Percentiles rank a stretch among this genome's conserved stretches.
Evolutionary conservation across 2,113 vertebrate genomes (phyloP).

Genomic region (Ariopsis seemanni): DNA sequence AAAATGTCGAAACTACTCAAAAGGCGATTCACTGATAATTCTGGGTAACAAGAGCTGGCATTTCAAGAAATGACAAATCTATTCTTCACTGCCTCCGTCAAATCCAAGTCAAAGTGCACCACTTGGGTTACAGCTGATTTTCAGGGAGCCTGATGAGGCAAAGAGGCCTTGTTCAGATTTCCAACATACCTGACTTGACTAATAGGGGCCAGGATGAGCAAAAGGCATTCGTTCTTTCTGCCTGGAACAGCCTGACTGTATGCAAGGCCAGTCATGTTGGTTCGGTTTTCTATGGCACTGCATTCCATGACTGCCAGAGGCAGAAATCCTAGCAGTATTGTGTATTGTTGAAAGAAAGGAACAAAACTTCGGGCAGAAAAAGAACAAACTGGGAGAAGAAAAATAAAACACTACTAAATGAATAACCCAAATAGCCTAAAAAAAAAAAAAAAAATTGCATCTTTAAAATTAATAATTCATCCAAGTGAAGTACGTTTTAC

Average conservation of each 20-base stretch:
- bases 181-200: conserved; percentile 48
- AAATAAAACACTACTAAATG: neutral
- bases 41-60: conserved; percentile 39
- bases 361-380: neutral
- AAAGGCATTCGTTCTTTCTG: conserved; percentile 43
- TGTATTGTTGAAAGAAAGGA: conserved; percentile 20
- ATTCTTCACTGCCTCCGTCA: conserved; percentile 29
- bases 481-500: conserved; percentile 3
- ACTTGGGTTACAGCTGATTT: conserved; percentile 48
- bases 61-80: conserved; percentile 53
- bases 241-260: conserved; percentile 45
- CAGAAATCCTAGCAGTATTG: conserved; percentile 56
- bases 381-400: neutral
- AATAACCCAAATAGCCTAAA: conserved; percentile 9
- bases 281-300: conserved; percentile 51
- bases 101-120: conserved; percentile 35
- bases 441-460: neutral
- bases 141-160: conserved; percentile 12
- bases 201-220: conserved; percentile 30
- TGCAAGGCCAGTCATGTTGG: conserved; percentile 46
- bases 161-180: conserved; percentile 44
- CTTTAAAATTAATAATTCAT: conserved; percentile 26
- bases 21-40: conserved; percentile 45
- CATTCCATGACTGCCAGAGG: conserved; percentile 50
- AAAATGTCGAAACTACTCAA: conserved; percentile 9